Percentiles rank a stretch among this genome's conserved stretches.
phyloP scores from a whole-genome alignment of 2,888 invertebrate species.

The Seira musarum region DNA sequence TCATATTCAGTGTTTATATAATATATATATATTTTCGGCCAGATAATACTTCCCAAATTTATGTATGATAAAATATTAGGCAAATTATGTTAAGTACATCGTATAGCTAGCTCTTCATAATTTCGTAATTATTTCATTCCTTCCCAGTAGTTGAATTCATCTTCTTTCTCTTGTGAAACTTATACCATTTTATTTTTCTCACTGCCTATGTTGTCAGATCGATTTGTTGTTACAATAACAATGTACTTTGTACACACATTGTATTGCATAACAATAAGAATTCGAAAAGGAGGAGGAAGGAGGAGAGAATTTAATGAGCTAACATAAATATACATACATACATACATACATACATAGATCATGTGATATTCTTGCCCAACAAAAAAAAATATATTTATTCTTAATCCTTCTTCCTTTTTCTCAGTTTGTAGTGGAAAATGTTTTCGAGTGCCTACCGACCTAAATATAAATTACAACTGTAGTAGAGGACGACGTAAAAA shows the following conservation, averaged over 20 bases:
- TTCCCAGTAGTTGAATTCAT: constrained; percentile 8
- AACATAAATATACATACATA: constrained; percentile 28
- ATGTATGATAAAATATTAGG: too few relatives aligned
- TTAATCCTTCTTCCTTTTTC: constrained; percentile 13
- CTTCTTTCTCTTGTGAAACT: background rate
- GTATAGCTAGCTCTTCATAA: too few relatives aligned
- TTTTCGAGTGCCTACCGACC: too few relatives aligned
- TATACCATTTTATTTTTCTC: constrained; percentile 54
- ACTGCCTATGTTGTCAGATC: constrained; percentile 46
- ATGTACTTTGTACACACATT: background rate
- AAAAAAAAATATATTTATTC: constrained; percentile 35
- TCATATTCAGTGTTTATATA: background rate
- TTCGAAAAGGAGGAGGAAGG: background rate
- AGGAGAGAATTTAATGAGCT: constrained; percentile 51
- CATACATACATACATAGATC: constrained; percentile 36
- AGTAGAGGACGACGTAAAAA: too few relatives aligned
- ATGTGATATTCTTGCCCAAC: constrained; percentile 60
- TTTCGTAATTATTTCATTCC: constrained; percentile 26
- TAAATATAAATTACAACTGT: too few relatives aligned
- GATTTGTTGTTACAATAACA: background rate
- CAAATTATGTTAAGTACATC: too few relatives aligned
- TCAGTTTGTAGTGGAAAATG: too few relatives aligned
- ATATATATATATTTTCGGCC: background rate
- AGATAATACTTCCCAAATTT: too few relatives aligned
- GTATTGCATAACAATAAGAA: background rate